Evolutionary conservation across 2,113 vertebrate species (phyloP).

Genomic region (Rynchops niger): DNA sequence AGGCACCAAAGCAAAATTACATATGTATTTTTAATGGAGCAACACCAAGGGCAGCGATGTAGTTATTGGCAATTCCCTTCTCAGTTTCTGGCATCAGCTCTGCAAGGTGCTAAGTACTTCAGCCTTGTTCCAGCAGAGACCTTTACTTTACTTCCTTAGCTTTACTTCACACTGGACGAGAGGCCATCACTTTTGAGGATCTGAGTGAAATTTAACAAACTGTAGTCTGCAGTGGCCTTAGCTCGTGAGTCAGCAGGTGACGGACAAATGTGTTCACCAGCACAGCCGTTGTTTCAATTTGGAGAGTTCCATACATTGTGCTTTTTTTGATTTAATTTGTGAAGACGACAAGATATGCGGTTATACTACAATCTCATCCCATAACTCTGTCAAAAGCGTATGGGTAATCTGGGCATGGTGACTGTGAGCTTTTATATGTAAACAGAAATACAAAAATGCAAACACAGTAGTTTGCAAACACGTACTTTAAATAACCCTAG

Average conservation of each 20-base stretch:
- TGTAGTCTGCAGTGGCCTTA: not conserved
- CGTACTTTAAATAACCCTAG: not conserved
- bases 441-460: not conserved
- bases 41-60: not conserved
- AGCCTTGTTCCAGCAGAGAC: not conserved
- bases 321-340: not conserved
- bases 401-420: not conserved
- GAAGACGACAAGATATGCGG: not conserved
- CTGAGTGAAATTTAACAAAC: not conserved
- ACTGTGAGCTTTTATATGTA: not conserved
- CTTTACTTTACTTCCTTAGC: not conserved
- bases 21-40: not conserved
- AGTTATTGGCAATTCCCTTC: accelerated
- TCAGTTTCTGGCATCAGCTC: not conserved
- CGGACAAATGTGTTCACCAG: not conserved
- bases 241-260: accelerated
- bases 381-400: not conserved
- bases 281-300: not conserved
- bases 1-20: not conserved
- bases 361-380: not conserved
- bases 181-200: not conserved
- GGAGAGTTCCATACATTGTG: not conserved
- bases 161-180: not conserved
- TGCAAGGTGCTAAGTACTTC: not conserved
- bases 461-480: not conserved